Percentiles rank a stretch among this genome's conserved stretches.
phyloP scores from a whole-genome alignment of 2,797 vertebrate species.

The Momotus momota region DNA sequence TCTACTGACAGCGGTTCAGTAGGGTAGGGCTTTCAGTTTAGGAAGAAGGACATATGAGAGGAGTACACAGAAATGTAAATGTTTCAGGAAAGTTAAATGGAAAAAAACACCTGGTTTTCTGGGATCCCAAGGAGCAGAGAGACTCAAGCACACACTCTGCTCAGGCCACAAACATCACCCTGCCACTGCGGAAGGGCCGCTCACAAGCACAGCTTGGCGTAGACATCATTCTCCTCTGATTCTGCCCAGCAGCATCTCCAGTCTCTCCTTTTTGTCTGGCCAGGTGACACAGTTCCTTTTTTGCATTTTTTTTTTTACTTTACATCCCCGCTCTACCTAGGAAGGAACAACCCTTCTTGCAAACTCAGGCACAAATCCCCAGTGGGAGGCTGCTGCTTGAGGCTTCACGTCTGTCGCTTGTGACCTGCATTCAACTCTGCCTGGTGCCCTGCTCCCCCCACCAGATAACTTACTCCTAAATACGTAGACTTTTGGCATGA shows the following conservation, averaged over 20 bases:
- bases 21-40: background rate
- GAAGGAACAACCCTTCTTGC: background rate
- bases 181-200: background rate
- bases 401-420: background rate
- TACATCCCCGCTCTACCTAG: background rate
- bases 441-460: background rate
- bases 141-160: background rate
- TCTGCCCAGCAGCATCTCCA: background rate
- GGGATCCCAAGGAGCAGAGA: background rate
- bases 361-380: background rate
- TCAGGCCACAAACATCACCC: accelerated
- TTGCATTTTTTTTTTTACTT: background rate
- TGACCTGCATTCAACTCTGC: background rate
- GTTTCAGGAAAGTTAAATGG: background rate
- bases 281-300: background rate
- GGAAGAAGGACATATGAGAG: background rate
- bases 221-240: background rate
- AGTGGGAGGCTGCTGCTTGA: background rate
- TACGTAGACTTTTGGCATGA: background rate
- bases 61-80: accelerated
- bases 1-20: background rate
- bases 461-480: background rate
- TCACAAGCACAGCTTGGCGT: background rate
- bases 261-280: background rate
- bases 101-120: background rate